Conservation (phyloP, 2,888 invertebrate species). For the Beris morrisii region DNA sequence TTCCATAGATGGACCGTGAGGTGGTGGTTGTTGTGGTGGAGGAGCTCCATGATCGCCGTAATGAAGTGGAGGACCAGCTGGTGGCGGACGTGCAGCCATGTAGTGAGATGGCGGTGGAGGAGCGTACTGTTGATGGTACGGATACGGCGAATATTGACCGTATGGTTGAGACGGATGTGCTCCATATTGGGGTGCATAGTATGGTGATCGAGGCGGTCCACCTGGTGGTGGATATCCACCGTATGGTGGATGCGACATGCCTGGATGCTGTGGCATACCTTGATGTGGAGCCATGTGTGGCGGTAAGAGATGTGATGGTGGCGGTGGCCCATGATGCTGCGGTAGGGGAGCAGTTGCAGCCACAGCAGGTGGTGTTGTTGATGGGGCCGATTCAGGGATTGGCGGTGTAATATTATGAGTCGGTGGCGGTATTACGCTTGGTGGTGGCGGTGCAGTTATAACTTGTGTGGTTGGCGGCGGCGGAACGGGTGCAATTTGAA, state of each 20-base stretch:
- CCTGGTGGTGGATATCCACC: constrained; percentile 52
- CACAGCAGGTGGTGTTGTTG: constrained; percentile 50
- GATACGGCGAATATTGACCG: constrained; percentile 52
- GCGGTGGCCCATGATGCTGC: constrained; percentile 45
- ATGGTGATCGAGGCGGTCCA: constrained; percentile 52
- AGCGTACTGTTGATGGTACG: constrained; percentile 54
- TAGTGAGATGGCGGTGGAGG: constrained; percentile 52
- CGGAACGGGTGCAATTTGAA: neutral
- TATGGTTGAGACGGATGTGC: constrained; percentile 54
- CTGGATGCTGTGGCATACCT: constrained; percentile 50
- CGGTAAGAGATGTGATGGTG: constrained; percentile 49
- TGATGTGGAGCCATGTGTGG: constrained; percentile 51
- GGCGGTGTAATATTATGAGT: constrained; percentile 60
- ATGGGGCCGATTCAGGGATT: constrained; percentile 60
- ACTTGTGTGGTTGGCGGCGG: constrained; percentile 33
- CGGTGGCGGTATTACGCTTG: constrained; percentile 55
- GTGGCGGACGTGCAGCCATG: constrained; percentile 49
- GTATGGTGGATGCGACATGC: constrained; percentile 50
- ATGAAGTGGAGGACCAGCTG: constrained; percentile 43
- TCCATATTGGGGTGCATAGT: constrained; percentile 55
- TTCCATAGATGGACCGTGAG: constrained; percentile 41
- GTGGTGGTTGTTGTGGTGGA: constrained; percentile 43
- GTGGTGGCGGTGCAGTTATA: constrained; percentile 37
- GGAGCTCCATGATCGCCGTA: constrained; percentile 42
- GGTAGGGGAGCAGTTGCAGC: constrained; percentile 45